Evolutionary conservation across 2,888 invertebrate species (phyloP), one percentile per base, ranked within the genome.

Genomic region (Sclerodermus sp.): DNA sequence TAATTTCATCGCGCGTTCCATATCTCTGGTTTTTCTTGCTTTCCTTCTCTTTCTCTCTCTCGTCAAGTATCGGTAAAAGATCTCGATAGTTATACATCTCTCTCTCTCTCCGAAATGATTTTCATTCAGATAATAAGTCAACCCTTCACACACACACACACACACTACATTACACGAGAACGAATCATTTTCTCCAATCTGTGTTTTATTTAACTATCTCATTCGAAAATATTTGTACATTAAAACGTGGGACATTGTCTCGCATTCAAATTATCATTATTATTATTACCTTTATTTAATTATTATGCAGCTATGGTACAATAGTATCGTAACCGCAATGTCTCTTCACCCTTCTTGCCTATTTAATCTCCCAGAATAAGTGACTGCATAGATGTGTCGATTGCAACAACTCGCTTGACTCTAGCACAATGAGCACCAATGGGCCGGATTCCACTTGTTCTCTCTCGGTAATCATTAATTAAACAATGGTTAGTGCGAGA

Each of bases 251-350:
- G 73, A 68, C 68, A 66, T 67, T 60, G 63, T 64, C 60, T 72
- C 68, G 70, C 70, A 70, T 69, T 66, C 64, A 64, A 70, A 70
- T 72, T 68, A 68, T 65, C 60, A 54, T 71, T 66, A 70, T 72
- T 68, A 68, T 65, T 60, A 54, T 71, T 66, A 68, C 53, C 60
- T 73, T 70, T 70, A 66, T 71, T 71, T 61, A 54, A 67, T 66
- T 69, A 74, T 72, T 68, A 74, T 72, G 74, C 74, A 73, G 69
- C 70, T 74, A 73, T 74, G 70, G 70, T 74, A 74, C 73, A 74
- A 68, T 70, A 68, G 73, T 71, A 72, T 73, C 67, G 68, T 72
- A 72, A 74, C 70, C 72, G 70, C 70, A 73, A 71, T 71, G 71
- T 71, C 70, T 73, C 67, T 65, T 63, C 68, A 70, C 67, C 69